A percentile compares a stretch with the other conserved stretches of the same genome.
These are phyloP conservation scores for Geococcyx californianus DNA, from an alignment of 2,113 vertebrate species.

Conservation along the genomic window DNA sequence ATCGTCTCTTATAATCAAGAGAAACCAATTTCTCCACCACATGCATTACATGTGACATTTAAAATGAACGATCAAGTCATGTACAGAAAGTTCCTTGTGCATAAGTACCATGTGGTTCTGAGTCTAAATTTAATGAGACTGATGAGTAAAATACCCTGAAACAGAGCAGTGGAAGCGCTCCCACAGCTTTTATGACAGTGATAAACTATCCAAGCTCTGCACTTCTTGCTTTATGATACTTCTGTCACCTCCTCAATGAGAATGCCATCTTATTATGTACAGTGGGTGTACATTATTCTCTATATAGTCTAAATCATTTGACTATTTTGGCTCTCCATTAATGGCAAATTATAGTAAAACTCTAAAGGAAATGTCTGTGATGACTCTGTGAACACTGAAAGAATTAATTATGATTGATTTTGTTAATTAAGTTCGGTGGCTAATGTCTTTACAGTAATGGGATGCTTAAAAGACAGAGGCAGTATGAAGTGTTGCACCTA, in stretches of 20 bases:
- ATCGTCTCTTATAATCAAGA: not conserved
- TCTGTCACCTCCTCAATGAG: slow-evolving; percentile 35
- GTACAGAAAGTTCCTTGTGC: not conserved
- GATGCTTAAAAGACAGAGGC: slow-evolving; percentile 64
- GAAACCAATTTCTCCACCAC: not conserved
- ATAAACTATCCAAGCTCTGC: slow-evolving; percentile 13
- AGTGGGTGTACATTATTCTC: slow-evolving; percentile 60
- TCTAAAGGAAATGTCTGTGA: slow-evolving; percentile 67
- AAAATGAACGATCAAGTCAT: slow-evolving; percentile 3
- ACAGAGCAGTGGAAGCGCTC: slow-evolving; percentile 20
- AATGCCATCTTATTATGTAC: slow-evolving; percentile 58
- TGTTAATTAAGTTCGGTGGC: slow-evolving; percentile 72
- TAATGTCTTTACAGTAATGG: slow-evolving; percentile 72
- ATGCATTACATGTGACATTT: slow-evolving; percentile 1
- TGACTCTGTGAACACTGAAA: slow-evolving; percentile 47
- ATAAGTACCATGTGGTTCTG: slow-evolving; percentile 3
- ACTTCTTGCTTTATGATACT: slow-evolving; percentile 50
- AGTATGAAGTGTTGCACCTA: slow-evolving; percentile 54
- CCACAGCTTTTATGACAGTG: slow-evolving; percentile 8
- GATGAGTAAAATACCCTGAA: slow-evolving; percentile 1
- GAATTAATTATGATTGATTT: slow-evolving; percentile 80
- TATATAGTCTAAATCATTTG: slow-evolving; percentile 64
- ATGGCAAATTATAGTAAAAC: slow-evolving; percentile 69
- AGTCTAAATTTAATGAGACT: not conserved
- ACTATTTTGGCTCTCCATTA: slow-evolving; percentile 73